Conservation (phyloP, 2,113 vertebrate species). For the Sterna hirundo region DNA sequence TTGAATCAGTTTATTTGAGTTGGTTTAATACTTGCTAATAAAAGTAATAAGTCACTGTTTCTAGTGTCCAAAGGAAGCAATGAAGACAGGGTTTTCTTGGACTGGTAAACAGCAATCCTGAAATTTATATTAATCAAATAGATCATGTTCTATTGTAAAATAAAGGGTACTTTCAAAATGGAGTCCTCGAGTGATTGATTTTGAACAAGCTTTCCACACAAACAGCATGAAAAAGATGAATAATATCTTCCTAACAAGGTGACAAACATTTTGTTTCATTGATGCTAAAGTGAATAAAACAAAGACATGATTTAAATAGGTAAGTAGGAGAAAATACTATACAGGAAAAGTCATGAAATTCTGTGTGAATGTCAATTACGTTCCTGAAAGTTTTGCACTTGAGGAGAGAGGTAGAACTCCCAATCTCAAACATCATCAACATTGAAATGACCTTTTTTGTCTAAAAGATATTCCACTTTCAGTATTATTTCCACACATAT, state of each 20-base stretch:
- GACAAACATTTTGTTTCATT: not conserved
- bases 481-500: slow-evolving; percentile 28
- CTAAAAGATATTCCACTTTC: slow-evolving; percentile 11
- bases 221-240: not conserved
- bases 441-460: slow-evolving; percentile 45
- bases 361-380: not conserved
- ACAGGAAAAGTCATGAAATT: not conserved
- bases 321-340: not conserved
- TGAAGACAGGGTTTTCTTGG: not conserved
- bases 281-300: not conserved
- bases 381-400: not conserved
- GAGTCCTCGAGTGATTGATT: not conserved
- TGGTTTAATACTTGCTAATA: not conserved
- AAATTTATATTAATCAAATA: not conserved
- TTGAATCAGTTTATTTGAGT: not conserved
- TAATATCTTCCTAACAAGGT: not conserved
- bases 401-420: not conserved
- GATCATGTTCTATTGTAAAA: not conserved
- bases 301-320: not conserved
- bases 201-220: not conserved
- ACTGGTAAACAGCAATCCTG: not conserved
- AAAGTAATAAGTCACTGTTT: not conserved
- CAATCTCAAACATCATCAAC: not conserved
- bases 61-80: not conserved
- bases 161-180: not conserved